Evolutionary conservation across 1,140 invertebrate species (phyloP), one percentile per base, ranked within the genome.

Genomic region (Laodelphax striatellus): DNA sequence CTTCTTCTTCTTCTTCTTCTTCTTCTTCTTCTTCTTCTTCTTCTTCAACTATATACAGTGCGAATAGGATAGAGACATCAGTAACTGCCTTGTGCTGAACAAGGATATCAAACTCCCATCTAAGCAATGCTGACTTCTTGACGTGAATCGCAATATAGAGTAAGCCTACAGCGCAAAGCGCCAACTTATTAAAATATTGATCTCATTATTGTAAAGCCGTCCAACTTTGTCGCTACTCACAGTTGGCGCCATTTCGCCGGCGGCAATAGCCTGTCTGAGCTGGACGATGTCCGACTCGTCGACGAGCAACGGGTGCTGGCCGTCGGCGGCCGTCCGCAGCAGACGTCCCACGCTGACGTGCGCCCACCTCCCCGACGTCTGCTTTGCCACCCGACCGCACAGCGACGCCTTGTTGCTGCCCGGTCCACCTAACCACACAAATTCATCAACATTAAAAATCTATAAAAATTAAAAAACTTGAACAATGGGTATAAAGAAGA

Each of bases 191-290:
- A n/a, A 28, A 28, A 28, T 28, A 28, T 28, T 2, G 2, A 28
- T 28, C 2, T 6, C 6, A 6, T 28, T 4, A 4, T 4, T 28
- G 2, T 28, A 28, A 4, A 28, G 6, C 24, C 2, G 24, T 28
- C 2, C 6, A 28, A 28, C 2, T 28, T 28, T 4, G 24, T 28
- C 24, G n/a, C 24, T 10, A 57, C 66, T 68, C 62, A 79, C 78
- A 62, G 83, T 74, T 0, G 88, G 80, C 1, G 88, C 88, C 72
- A 93, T 79, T 70, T 93, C 90, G 8, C 92, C 92, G n/a, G 82
- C 82, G 38, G 82, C 79, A 62, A 95, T 82, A 10, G 86, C 82
- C 22, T 86, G 80, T 53, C 82, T 75, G 70, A 67, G 82, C 73
- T 60, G 77, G 72, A 44, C 77, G 72, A 62, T 41, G 17, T 65